These are phyloP conservation scores for Albula goreensis DNA, from an alignment of 2,113 vertebrate species.

Conservation along the genomic window DNA sequence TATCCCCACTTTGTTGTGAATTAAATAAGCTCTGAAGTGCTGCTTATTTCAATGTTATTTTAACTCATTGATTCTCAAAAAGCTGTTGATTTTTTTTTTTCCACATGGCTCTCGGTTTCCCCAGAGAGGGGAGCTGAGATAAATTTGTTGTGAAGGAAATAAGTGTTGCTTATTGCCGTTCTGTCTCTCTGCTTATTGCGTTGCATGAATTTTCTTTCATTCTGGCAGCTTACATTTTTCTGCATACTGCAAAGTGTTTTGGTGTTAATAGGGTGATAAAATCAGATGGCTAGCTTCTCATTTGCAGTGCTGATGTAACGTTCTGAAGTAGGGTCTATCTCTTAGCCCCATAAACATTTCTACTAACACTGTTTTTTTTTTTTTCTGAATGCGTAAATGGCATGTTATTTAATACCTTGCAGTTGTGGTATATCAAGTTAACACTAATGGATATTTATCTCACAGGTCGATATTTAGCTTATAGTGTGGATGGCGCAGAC, in stretches of 20 bases:
- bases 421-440: not conserved
- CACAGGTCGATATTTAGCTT: not conserved
- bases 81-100: constrained; percentile 58
- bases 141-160: constrained; percentile 25
- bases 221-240: constrained; percentile 25
- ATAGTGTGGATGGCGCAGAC: not conserved
- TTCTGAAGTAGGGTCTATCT: not conserved
- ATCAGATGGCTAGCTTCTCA: constrained; percentile 25
- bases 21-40: constrained; percentile 69
- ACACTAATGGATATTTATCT: not conserved
- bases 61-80: constrained; percentile 67
- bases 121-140: constrained; percentile 48
- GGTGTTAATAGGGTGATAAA: constrained; percentile 32
- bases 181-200: constrained; percentile 20
- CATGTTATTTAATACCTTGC: not conserved
- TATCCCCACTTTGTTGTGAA: constrained; percentile 70
- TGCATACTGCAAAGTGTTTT: constrained; percentile 16
- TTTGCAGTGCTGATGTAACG: not conserved
- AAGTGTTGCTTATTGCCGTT: constrained; percentile 38
- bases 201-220: constrained; percentile 31
- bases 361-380: not conserved
- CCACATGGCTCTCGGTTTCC: constrained; percentile 57
- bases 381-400: not conserved
- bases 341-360: not conserved
- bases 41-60: constrained; percentile 68